Percentiles rank a stretch among this genome's conserved stretches.
These are phyloP conservation scores for Pristionchus entomophagus DNA, from an alignment of 2,888 invertebrate species.

Conservation along the genomic window DNA sequence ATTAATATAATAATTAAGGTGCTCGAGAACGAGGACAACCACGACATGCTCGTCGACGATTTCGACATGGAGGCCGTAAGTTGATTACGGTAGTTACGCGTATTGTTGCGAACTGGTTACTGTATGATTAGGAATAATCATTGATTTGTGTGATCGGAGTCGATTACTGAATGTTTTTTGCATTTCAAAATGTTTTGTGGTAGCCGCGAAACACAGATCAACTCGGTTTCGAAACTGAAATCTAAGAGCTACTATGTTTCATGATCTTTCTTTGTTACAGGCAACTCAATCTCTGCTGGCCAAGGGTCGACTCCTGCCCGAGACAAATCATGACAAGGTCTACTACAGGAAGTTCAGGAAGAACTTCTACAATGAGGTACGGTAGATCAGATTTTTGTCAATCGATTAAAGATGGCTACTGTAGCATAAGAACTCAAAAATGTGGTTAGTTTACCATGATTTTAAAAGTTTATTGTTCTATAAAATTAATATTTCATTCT, in stretches of 20 bases:
- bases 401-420: not conserved
- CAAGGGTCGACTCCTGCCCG: slow-evolving; percentile 80
- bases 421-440: no score
- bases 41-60: slow-evolving; percentile 80
- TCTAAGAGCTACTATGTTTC: no score
- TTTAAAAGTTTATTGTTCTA: no score
- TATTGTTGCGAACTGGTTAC: not conserved
- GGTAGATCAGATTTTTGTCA: not conserved
- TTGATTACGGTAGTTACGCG: slow-evolving; percentile 2
- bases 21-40: slow-evolving; percentile 99
- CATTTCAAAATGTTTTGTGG: no score
- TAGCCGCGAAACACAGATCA: no score
- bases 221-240: no score
- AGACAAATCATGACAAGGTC: slow-evolving; percentile 90
- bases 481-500: slow-evolving; percentile 48
- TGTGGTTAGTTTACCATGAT: no score
- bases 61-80: slow-evolving; percentile 69
- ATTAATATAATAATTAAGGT: no score
- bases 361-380: slow-evolving; percentile 92
- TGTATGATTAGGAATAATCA: no score
- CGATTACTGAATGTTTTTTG: no score
- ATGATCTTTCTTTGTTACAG: no score
- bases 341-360: slow-evolving; percentile 92
- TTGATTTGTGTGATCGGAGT: no score
- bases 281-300: slow-evolving; percentile 71